Conservation (phyloP, 2,888 invertebrate genomes). For the Amphipoea oculea region DNA sequence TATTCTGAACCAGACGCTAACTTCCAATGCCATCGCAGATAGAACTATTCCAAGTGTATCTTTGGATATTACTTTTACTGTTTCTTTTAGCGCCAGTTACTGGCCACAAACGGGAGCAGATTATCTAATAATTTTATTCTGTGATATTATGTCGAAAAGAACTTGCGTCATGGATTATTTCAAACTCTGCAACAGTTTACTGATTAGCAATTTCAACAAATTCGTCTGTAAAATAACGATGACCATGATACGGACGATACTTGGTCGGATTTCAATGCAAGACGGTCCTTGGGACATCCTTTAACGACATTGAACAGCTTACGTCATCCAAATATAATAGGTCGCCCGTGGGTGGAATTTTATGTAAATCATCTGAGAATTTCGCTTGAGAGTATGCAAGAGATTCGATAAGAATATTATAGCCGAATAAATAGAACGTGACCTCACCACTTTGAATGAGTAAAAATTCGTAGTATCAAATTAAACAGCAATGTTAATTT, state of each 20-base stretch:
- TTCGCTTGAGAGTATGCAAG: not conserved
- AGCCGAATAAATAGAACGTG: constrained; percentile 7
- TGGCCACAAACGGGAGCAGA: not conserved
- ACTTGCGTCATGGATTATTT: constrained; percentile 2
- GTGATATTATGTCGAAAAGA: not conserved
- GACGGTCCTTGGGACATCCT: constrained; percentile 39
- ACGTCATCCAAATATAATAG: constrained; percentile 40
- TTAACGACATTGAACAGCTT: constrained; percentile 24
- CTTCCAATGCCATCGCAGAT: constrained; percentile 52
- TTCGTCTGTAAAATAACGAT: not conserved
- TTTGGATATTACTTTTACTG: constrained; percentile 31
- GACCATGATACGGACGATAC: not conserved
- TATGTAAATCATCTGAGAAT: constrained; percentile 11
- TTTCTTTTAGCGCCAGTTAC: not conserved
- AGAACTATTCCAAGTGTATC: constrained; percentile 40
- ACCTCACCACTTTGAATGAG: constrained; percentile 25
- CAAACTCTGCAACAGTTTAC: not conserved
- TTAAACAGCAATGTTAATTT: constrained; percentile 14
- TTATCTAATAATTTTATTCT: not conserved
- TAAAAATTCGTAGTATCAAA: constrained; percentile 21
- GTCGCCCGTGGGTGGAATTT: constrained; percentile 30
- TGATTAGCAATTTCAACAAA: not conserved
- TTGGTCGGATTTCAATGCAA: not conserved
- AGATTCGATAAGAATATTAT: constrained; percentile 16
- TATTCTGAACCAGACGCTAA: constrained; percentile 58